A percentile compares a stretch with the other conserved stretches of the same genome.
phyloP scores from a whole-genome alignment of 2,113 vertebrate genomes.

The Theristicus caerulescens region DNA sequence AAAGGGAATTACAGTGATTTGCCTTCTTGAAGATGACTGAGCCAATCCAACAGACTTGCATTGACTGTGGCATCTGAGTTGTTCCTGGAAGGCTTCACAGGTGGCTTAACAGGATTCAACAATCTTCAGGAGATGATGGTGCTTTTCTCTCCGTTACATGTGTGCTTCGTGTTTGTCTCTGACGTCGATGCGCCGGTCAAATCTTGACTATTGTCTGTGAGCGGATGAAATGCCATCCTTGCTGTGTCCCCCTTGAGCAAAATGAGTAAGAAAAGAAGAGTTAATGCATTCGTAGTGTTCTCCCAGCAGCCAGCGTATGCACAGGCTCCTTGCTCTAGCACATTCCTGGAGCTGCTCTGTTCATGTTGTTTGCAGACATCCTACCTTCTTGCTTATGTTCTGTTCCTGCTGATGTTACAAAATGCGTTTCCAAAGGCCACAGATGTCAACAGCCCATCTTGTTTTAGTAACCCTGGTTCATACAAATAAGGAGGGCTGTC shows the following conservation, averaged over 20 bases:
- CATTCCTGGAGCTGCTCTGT: background rate
- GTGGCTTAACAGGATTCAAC: background rate
- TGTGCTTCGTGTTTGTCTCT: background rate
- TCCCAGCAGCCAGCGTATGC: background rate
- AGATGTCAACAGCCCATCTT: background rate
- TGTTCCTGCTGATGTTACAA: background rate
- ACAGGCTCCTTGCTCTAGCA: background rate
- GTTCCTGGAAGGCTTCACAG: background rate
- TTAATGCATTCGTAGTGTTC: accelerated
- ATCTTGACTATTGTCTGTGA: background rate
- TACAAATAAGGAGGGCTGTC: background rate
- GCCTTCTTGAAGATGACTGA: background rate
- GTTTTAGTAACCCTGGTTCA: background rate
- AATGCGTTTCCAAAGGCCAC: background rate
- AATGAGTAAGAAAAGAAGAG: background rate
- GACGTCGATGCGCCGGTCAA: background rate
- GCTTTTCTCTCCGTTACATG: accelerated
- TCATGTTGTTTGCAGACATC: background rate
- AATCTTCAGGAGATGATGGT: background rate
- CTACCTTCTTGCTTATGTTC: background rate
- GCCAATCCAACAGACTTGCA: background rate
- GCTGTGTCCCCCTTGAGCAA: background rate
- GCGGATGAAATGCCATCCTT: background rate
- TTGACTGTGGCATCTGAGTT: background rate
- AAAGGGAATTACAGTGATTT: background rate